A percentile compares a stretch with the other conserved stretches of the same genome.
Evolutionary conservation across 2,888 invertebrate genomes (phyloP).

Genomic region (Acanthosoma haemorrhoidale): DNA sequence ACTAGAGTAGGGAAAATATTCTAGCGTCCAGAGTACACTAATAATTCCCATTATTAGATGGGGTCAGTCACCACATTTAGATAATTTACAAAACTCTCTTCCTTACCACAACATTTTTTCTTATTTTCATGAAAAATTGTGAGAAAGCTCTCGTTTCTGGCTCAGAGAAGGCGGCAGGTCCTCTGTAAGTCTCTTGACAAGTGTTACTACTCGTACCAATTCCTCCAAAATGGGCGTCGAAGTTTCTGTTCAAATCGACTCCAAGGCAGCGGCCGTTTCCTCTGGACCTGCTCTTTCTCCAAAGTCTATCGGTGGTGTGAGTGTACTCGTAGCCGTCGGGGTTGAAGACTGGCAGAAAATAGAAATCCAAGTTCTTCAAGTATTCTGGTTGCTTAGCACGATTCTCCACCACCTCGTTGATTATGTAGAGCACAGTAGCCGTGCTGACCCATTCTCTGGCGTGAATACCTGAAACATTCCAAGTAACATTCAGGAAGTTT

Average conservation of each 20-base stretch:
- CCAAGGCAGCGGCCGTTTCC: slow-evolving; percentile 61
- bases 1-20: no score
- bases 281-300: slow-evolving; percentile 57
- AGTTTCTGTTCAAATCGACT: slow-evolving; percentile 80
- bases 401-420: slow-evolving; percentile 63
- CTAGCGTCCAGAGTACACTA: neutral
- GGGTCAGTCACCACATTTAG: neutral
- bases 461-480: slow-evolving; percentile 75
- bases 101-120: slow-evolving; percentile 41
- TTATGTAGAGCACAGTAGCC: slow-evolving; percentile 69
- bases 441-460: slow-evolving; percentile 87
- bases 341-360: slow-evolving; percentile 67
- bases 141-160: slow-evolving; percentile 70
- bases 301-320: slow-evolving; percentile 65
- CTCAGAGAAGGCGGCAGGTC: slow-evolving; percentile 77
- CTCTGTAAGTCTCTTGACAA: slow-evolving; percentile 76
- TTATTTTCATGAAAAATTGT: slow-evolving; percentile 48
- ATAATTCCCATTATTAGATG: neutral
- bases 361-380: slow-evolving; percentile 55
- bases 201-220: slow-evolving; percentile 77
- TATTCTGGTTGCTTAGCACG: slow-evolving; percentile 58
- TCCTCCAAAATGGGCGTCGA: slow-evolving; percentile 81
- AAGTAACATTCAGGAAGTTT: no score
- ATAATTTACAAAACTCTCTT: neutral
- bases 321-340: slow-evolving; percentile 79